These are phyloP conservation scores for Crossaster papposus DNA, from an alignment of 53 echinoderm and acorn worm genomes.

Conservation along the genomic window DNA sequence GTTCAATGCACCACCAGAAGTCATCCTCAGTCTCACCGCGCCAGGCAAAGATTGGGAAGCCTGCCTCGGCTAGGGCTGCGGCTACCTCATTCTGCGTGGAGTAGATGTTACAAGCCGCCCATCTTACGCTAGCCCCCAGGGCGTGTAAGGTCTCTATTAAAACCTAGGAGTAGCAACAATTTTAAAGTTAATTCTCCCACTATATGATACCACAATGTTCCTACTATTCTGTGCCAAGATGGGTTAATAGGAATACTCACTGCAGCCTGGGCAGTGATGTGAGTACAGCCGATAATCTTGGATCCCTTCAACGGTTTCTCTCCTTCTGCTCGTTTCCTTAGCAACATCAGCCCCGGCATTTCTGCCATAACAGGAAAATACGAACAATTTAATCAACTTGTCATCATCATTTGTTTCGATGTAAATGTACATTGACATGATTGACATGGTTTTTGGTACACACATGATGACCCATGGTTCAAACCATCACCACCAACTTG, in stretches of 20 bases:
- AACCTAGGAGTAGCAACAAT: slow-evolving; percentile 46
- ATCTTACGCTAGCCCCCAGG: slow-evolving; percentile 87
- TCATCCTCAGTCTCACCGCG: slow-evolving; percentile 97
- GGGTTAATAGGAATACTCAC: slow-evolving; percentile 61
- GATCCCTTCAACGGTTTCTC: slow-evolving; percentile 95
- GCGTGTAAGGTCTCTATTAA: slow-evolving; percentile 89
- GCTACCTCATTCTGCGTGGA: slow-evolving; percentile 99
- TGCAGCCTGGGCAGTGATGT: slow-evolving; percentile 98
- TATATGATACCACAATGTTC: too few relatives aligned
- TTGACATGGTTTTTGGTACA: too few relatives aligned
- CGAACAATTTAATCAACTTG: background rate
- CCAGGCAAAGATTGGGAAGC: slow-evolving; percentile 92
- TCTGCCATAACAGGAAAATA: slow-evolving; percentile 78
- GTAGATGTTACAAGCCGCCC: slow-evolving; percentile 97
- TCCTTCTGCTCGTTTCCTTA: slow-evolving; percentile 87
- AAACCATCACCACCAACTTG: too few relatives aligned
- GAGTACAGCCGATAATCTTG: slow-evolving; percentile 98
- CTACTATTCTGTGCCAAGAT: too few relatives aligned
- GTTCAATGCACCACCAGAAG: slow-evolving; percentile 99
- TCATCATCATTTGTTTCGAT: background rate
- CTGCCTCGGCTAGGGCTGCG: slow-evolving; percentile 95
- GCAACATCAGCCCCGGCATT: slow-evolving; percentile 94
- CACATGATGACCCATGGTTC: too few relatives aligned
- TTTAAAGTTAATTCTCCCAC: too few relatives aligned
- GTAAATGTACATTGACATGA: too few relatives aligned